phyloP scores from a whole-genome alignment of 2,797 vertebrate genomes.

The Lagorchestes hirsutus region DNA sequence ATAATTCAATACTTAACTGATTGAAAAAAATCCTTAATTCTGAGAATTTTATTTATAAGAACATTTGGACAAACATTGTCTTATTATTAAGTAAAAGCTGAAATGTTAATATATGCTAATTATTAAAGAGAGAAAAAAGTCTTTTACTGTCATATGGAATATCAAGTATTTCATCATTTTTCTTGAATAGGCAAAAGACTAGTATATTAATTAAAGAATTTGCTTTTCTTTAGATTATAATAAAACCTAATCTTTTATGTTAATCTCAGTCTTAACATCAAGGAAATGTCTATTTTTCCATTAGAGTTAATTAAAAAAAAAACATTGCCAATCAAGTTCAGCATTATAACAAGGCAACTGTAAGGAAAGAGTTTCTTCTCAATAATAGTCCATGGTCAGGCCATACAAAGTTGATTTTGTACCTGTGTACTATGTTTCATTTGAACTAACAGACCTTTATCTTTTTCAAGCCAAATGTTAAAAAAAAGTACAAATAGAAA shows the following conservation, averaged over 20 bases:
- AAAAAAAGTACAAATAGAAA: conserved; percentile 15
- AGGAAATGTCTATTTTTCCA: neutral
- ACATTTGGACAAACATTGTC: neutral
- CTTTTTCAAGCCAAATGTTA: conserved; percentile 44
- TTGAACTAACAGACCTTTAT: neutral
- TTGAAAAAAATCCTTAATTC: conserved; percentile 1
- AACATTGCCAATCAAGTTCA: neutral
- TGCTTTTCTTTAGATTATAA: conserved; percentile 2
- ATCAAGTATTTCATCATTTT: conserved; percentile 46
- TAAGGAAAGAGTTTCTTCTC: neutral
- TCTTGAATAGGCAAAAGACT: conserved; percentile 4
- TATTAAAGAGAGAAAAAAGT: neutral
- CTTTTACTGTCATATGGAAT: conserved; percentile 30
- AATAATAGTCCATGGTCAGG: conserved; percentile 12
- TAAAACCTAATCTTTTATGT: neutral
- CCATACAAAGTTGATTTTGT: neutral
- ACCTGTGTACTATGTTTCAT: neutral
- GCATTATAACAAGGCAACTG: neutral
- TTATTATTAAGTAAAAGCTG: conserved; percentile 1
- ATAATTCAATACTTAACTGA: neutral
- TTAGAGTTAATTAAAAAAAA: neutral
- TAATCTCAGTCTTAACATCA: neutral
- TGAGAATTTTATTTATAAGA: conserved; percentile 42
- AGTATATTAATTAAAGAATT: neutral
- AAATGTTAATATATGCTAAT: neutral